A percentile compares a stretch with the other conserved stretches of the same genome.
phyloP scores from a whole-genome alignment of 2,888 invertebrate species.

The Cybosia mesomella region DNA sequence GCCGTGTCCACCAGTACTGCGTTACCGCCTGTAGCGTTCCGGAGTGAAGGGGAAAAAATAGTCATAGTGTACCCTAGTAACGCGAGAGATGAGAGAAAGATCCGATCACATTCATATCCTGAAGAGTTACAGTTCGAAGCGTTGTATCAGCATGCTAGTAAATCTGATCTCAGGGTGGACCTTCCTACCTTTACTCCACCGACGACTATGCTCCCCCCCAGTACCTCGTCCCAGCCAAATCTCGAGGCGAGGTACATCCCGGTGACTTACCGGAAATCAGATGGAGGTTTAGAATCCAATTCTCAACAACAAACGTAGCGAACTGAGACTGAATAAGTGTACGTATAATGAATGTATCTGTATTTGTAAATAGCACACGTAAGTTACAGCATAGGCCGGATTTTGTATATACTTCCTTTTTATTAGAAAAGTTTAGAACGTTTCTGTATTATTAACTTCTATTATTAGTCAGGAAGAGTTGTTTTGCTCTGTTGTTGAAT shows the following conservation, averaged over 20 bases:
- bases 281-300: constrained; percentile 44
- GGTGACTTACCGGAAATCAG: constrained; percentile 60
- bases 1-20: constrained; percentile 75
- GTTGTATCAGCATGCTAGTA: constrained; percentile 78
- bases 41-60: constrained; percentile 79
- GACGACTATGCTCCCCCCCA: constrained; percentile 54
- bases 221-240: constrained; percentile 51
- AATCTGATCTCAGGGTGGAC: constrained; percentile 82
- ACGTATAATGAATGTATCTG: constrained; percentile 10
- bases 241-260: constrained; percentile 70
- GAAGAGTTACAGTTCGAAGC: constrained; percentile 85
- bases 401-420: constrained; percentile 42
- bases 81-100: constrained; percentile 81
- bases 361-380: constrained; percentile 31
- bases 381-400: constrained; percentile 23
- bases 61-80: constrained; percentile 85
- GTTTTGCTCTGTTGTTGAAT: constrained; percentile 48
- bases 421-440: constrained; percentile 18
- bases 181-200: constrained; percentile 87
- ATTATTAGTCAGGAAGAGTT: constrained; percentile 22
- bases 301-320: constrained; percentile 44
- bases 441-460: constrained; percentile 23
- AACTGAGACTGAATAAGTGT: constrained; percentile 25
- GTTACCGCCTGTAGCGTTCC: constrained; percentile 77
- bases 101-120: constrained; percentile 81